Percentiles rank a stretch among this genome's conserved stretches.
phyloP scores from a whole-genome alignment of 2,113 vertebrate species.

The Syngnathoides biaculeatus region DNA sequence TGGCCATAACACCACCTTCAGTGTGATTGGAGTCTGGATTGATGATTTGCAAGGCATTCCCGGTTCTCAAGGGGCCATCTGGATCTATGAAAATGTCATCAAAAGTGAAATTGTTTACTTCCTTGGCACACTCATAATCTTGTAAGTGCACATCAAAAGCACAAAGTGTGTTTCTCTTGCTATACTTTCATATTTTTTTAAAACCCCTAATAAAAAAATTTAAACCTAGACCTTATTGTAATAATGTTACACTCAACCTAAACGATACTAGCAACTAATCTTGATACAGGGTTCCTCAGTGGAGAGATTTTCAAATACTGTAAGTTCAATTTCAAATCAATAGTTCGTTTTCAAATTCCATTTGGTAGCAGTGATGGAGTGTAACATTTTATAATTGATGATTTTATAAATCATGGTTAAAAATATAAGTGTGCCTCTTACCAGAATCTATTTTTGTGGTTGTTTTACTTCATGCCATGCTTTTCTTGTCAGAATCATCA shows the following conservation, averaged over 20 bases:
- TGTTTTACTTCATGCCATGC: background rate
- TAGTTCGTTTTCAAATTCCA: too few relatives aligned
- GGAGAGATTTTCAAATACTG: background rate
- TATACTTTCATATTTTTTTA: background rate
- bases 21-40: conserved; percentile 79
- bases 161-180: background rate
- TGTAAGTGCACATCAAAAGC: conserved; percentile 76
- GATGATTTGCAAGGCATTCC: conserved; percentile 34
- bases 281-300: background rate
- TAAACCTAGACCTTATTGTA: background rate
- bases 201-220: background rate
- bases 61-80: conserved; percentile 74
- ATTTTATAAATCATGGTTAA: background rate
- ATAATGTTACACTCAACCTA: background rate
- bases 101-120: conserved; percentile 86
- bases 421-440: background rate
- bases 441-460: background rate
- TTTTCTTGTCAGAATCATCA: conserved; percentile 71
- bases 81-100: conserved; percentile 86
- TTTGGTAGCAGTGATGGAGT: too few relatives aligned
- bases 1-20: conserved; percentile 74
- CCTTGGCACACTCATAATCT: conserved; percentile 71
- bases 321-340: too few relatives aligned
- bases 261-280: background rate
- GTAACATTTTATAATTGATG: background rate